Percentiles rank a stretch among this genome's conserved stretches.
Conservation (phyloP, 1,140 invertebrate species). For the Myzus persicae region DNA sequence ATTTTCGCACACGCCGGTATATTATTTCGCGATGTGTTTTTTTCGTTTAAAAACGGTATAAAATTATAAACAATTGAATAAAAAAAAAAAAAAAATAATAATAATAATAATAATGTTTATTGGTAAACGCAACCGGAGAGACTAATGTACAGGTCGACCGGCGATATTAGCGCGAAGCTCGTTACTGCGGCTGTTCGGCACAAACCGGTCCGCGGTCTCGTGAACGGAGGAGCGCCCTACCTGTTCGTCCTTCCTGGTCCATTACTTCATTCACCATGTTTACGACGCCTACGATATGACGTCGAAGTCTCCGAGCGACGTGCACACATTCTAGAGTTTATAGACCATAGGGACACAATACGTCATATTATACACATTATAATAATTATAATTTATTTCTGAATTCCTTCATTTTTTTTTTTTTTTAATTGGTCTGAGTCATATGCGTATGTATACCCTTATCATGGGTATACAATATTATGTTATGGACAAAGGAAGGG, state of each 20-base stretch:
- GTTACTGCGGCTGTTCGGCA: slow-evolving; percentile 41
- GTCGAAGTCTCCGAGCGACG: not conserved
- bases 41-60: not conserved
- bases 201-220: slow-evolving; percentile 2
- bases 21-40: not conserved
- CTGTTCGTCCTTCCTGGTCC: slow-evolving; percentile 53
- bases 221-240: slow-evolving; percentile 49
- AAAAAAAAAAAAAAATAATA: no score
- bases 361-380: not conserved
- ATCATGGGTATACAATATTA: not conserved
- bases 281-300: slow-evolving; percentile 39
- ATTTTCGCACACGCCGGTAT: not conserved
- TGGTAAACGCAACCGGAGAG: slow-evolving; percentile 21
- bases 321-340: not conserved
- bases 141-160: slow-evolving; percentile 22
- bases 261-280: slow-evolving; percentile 44
- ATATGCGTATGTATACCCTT: no score
- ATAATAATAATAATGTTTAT: not conserved
- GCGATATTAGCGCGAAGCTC: slow-evolving; percentile 40
- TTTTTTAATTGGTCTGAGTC: not conserved
- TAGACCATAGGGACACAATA: no score
- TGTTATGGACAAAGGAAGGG: no score
- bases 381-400: not conserved
- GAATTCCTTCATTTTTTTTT: no score
- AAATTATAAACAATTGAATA: not conserved